These are phyloP conservation scores for Lamprotornis superbus DNA, from an alignment of 2,113 vertebrate genomes.

Conservation along the genomic window DNA sequence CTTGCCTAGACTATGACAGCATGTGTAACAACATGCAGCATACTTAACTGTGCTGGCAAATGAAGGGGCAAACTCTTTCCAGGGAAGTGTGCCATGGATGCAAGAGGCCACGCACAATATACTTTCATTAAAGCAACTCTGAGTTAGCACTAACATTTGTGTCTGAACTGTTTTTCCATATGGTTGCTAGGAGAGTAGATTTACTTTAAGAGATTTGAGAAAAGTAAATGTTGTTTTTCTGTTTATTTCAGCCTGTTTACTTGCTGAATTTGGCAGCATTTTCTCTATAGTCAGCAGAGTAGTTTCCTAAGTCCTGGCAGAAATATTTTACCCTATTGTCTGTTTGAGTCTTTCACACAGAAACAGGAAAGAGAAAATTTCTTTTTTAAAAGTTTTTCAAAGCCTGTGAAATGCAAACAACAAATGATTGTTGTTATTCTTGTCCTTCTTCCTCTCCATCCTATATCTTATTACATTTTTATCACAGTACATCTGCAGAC, in stretches of 20 bases:
- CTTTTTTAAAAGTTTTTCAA: neutral
- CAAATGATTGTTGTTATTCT: conserved; percentile 40
- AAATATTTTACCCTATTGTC: conserved; percentile 53
- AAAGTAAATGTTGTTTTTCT: conserved; percentile 35
- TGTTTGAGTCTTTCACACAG: conserved; percentile 21
- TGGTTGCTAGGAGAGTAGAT: neutral
- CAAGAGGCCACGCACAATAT: neutral
- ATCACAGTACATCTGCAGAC: neutral
- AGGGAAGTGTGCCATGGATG: neutral
- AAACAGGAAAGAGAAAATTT: conserved; percentile 26
- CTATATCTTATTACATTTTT: neutral
- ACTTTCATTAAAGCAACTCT: neutral
- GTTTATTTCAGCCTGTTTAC: conserved; percentile 47
- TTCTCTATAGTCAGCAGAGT: neutral
- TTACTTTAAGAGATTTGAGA: neutral
- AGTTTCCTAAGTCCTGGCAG: conserved; percentile 15
- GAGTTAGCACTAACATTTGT: neutral
- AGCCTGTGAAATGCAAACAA: conserved; percentile 20
- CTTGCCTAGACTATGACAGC: neutral
- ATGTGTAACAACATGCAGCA: neutral
- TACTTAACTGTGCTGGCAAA: neutral
- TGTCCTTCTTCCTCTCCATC: neutral
- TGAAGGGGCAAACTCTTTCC: neutral
- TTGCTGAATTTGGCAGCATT: conserved; percentile 36
- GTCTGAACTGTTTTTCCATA: neutral